Evolutionary conservation across 2,888 invertebrate species (phyloP).

Genomic region (Cosmia pyralina): DNA sequence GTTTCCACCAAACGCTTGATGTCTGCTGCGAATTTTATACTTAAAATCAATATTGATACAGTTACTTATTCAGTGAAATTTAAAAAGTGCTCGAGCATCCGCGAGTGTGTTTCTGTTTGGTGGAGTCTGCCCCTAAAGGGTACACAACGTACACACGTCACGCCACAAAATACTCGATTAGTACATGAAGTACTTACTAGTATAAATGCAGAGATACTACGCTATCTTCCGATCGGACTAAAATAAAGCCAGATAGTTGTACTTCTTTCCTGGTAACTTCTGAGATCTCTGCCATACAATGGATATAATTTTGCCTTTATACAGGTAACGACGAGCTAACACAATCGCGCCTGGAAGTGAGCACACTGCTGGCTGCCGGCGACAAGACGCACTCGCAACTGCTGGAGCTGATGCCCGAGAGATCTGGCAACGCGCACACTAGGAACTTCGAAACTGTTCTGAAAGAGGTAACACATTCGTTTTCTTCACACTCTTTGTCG

Average conservation of each 20-base stretch:
- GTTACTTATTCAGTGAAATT: too few species aligned
- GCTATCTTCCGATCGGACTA: background rate
- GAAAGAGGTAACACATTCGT: conserved; percentile 90
- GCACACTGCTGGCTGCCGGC: conserved; percentile 97
- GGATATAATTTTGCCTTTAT: background rate
- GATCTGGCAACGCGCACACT: conserved; percentile 97
- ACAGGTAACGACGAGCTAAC: conserved; percentile 91
- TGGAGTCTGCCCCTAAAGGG: too few species aligned
- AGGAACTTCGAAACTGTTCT: conserved; percentile 96
- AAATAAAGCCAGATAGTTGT: background rate
- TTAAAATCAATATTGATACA: too few species aligned
- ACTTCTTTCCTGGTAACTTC: background rate
- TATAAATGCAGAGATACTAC: background rate
- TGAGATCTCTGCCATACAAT: background rate
- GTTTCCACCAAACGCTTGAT: too few species aligned
- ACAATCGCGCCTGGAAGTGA: conserved; percentile 96
- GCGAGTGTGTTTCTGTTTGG: too few species aligned
- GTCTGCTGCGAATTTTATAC: too few species aligned
- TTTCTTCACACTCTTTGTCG: background rate
- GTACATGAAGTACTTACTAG: too few species aligned
- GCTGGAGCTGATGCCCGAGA: conserved; percentile 98
- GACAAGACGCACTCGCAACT: conserved; percentile 99
- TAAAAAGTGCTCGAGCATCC: too few species aligned
- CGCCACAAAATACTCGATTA: too few species aligned
- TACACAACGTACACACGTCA: too few species aligned